phyloP scores from a whole-genome alignment of 2,113 vertebrate genomes.

The Cranoglanis bouderius region DNA sequence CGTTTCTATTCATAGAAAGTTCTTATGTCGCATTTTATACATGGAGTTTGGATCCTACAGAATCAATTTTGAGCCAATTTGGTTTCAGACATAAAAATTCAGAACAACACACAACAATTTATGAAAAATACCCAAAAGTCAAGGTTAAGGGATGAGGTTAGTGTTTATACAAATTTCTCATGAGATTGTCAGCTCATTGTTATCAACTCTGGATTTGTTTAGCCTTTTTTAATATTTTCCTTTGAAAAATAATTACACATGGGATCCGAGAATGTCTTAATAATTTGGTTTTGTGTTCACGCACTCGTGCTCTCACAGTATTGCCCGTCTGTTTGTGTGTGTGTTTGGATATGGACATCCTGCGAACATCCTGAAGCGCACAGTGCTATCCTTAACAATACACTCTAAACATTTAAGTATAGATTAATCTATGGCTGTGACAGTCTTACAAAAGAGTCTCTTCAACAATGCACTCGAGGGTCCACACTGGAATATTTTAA shows the following conservation, averaged over 20 bases:
- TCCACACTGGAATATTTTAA: no score
- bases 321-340: background rate
- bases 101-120: background rate
- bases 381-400: conserved; percentile 15
- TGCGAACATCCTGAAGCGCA: background rate
- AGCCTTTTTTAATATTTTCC: background rate
- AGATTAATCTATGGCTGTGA: background rate
- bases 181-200: background rate
- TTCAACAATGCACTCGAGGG: background rate
- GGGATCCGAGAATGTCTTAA: background rate
- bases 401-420: background rate
- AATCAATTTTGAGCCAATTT: background rate
- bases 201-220: background rate
- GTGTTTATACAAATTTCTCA: background rate
- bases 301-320: no score
- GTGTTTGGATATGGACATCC: background rate
- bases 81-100: background rate
- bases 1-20: background rate
- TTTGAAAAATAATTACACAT: background rate
- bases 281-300: background rate
- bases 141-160: background rate
- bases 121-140: background rate
- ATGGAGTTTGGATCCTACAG: background rate
- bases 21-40: no score
- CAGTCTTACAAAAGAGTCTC: conserved; percentile 1